These are phyloP conservation scores for Brachyrhaphis roseni DNA, from an alignment of 2,797 vertebrate genomes.

Conservation along the genomic window DNA sequence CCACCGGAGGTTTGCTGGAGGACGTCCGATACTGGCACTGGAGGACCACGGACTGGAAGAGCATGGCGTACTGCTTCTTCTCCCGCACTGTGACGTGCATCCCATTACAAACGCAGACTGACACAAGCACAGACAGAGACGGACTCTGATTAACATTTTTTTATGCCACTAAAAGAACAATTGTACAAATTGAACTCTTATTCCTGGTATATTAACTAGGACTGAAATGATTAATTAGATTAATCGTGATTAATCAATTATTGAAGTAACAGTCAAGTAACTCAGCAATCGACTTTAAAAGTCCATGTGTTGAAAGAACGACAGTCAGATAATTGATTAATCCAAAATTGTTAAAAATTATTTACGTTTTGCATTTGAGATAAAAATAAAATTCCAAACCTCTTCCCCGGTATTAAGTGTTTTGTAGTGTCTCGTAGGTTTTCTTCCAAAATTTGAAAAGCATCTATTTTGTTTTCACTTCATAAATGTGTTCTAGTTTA, in stretches of 20 bases:
- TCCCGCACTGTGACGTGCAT: slow-evolving; percentile 90
- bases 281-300: too few relatives aligned
- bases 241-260: too few relatives aligned
- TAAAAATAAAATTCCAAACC: too few relatives aligned
- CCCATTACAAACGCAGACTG: slow-evolving; percentile 76
- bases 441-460: neutral
- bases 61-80: slow-evolving; percentile 89
- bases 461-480: neutral
- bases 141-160: neutral
- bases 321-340: too few relatives aligned
- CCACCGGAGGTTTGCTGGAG: slow-evolving; percentile 88
- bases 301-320: too few relatives aligned
- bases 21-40: slow-evolving; percentile 92
- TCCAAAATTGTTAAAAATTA: too few relatives aligned
- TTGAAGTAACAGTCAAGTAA: too few relatives aligned
- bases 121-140: slow-evolving; percentile 24
- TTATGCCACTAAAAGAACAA: neutral
- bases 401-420: too few relatives aligned
- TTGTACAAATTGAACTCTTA: neutral
- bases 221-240: too few relatives aligned
- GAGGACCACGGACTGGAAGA: slow-evolving; percentile 93
- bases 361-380: neutral
- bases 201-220: neutral
- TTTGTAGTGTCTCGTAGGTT: too few relatives aligned
- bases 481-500: neutral